Conservation (phyloP, 2,888 invertebrate genomes). For the Micoletzkya japonica region DNA sequence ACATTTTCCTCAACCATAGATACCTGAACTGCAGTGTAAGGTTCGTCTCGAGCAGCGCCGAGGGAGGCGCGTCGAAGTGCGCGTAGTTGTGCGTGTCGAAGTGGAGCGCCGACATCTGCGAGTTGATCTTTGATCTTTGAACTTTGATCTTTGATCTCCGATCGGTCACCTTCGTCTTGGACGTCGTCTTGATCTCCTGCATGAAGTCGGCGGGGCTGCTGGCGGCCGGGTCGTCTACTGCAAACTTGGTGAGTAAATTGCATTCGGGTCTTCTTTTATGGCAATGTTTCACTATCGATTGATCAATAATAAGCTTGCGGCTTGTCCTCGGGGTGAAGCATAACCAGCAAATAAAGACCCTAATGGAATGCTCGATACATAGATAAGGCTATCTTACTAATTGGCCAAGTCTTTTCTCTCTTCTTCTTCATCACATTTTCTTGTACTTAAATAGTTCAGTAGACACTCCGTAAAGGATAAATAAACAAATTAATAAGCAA, state of each 20-base stretch:
- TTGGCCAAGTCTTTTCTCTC: not conserved
- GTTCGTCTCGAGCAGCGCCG: slow-evolving; percentile 45
- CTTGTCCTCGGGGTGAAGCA: no score
- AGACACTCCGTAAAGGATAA: not conserved
- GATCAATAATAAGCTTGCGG: not conserved
- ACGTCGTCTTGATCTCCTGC: not conserved
- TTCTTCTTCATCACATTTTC: not conserved
- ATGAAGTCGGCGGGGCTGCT: no score
- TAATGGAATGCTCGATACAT: no score
- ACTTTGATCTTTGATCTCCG: no score
- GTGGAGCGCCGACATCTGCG: no score
- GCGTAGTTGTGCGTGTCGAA: slow-evolving; percentile 36
- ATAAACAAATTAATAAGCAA: not conserved
- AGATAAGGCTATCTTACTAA: no score
- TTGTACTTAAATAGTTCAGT: not conserved
- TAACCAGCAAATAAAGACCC: no score
- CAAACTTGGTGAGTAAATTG: not conserved
- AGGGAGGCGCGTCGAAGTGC: slow-evolving; percentile 39
- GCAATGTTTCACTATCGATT: not conserved
- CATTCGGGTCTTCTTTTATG: not conserved
- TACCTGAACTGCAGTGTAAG: slow-evolving; percentile 48
- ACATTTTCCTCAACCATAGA: no score
- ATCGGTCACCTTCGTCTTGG: no score
- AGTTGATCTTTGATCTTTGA: no score
- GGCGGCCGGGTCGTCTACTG: not conserved